A percentile compares a stretch with the other conserved stretches of the same genome.
phyloP scores from a whole-genome alignment of 2,888 invertebrate genomes.

The Piscicola geometra region DNA sequence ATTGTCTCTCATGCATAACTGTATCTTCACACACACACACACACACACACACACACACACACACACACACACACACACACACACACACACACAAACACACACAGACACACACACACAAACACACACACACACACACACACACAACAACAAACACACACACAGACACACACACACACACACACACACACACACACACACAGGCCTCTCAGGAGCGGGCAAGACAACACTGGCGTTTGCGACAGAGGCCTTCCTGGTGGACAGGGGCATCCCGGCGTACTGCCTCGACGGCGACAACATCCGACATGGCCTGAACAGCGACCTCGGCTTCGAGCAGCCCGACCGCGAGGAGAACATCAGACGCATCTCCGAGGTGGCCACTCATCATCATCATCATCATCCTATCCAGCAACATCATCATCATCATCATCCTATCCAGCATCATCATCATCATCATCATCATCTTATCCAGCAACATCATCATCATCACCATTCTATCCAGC shows the following conservation, averaged over 20 bases:
- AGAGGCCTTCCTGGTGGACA: slow-evolving; percentile 83
- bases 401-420: neutral
- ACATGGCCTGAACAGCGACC: slow-evolving; percentile 87
- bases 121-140: no score
- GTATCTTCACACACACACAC: no score
- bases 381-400: neutral
- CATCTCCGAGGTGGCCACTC: slow-evolving; percentile 76
- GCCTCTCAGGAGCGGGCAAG: slow-evolving; percentile 85
- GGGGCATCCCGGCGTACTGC: slow-evolving; percentile 89
- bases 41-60: no score
- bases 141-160: no score
- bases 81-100: no score
- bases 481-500: neutral
- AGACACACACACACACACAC: neutral
- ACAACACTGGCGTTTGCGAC: slow-evolving; percentile 94
- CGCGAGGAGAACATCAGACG: slow-evolving; percentile 93
- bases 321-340: slow-evolving; percentile 87
- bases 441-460: neutral
- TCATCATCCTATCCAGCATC: neutral
- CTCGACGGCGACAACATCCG: slow-evolving; percentile 96
- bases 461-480: neutral
- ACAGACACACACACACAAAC: no score
- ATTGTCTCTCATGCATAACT: no score
- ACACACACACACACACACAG: slow-evolving; percentile 45
- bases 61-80: no score